Evolutionary conservation across 2,113 vertebrate genomes (phyloP), one percentile per base, ranked within the genome.

Genomic region (Eolophus roseicapilla): DNA sequence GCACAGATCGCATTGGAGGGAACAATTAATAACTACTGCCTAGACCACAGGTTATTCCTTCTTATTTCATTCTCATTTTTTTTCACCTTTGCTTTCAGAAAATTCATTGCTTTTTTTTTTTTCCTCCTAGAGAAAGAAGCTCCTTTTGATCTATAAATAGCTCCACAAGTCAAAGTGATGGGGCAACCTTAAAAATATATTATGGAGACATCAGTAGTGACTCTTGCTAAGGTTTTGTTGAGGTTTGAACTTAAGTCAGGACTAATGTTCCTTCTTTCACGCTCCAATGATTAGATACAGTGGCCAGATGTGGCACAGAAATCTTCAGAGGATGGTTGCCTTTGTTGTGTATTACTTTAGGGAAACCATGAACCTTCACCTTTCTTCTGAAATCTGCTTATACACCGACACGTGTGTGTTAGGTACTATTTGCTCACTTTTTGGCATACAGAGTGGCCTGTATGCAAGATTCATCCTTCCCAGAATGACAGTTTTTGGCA

Each of bases 61-160:
- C 39, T 86, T 28, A 69, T 71, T 84, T 57, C 9, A 8, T 80
- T 86, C n/a, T 59, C 18, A 1, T 47, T 4, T 60, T 60, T 90
- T 60, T 60, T 17, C 25, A 85, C 62, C 69, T 91, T 80, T 69
- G 39, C 83, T 95, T 96, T 95, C 52, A 81, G 81, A 95, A 95
- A 96, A 91, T 74, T 71, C 70, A 44, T 93, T 90, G 24, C 52
- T 49, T 95, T 90, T n/a, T 65, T 53, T 70, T 62, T 78, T 82
- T 73, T 33, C 28, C 37, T 87, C 65, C 57, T 71, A 71, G 74
- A 95, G 39, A 88, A 87, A 85, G 94, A 94, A 91, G 82, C 65
- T 92, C 88, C 68, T 95, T 97, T 96, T 95, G 87, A 96, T 97
- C 90, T 97, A 97, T 97, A 97, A 97, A 96, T 96, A 95, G 64